A percentile compares a stretch with the other conserved stretches of the same genome.
These are phyloP conservation scores for Embiotoca jacksoni DNA, from an alignment of 2,113 vertebrate genomes.

Conservation along the genomic window DNA sequence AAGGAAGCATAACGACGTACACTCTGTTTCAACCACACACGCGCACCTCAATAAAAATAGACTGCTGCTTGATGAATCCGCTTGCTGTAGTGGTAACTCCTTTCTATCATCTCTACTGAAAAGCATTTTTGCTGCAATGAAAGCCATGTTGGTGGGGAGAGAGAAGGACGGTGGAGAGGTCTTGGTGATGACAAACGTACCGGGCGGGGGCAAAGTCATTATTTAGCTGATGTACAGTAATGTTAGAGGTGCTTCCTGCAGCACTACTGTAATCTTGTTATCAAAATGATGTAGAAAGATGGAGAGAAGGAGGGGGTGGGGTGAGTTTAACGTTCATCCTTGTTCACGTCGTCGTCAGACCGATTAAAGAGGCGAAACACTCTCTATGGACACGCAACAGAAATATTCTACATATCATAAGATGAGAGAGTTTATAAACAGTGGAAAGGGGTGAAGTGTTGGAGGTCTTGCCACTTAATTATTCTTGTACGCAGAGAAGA, in stretches of 20 bases:
- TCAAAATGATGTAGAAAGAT: neutral
- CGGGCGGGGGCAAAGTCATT: slow-evolving; percentile 41
- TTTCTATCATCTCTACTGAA: slow-evolving; percentile 26
- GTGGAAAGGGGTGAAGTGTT: neutral
- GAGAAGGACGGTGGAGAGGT: slow-evolving; percentile 2
- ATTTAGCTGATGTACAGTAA: slow-evolving; percentile 42
- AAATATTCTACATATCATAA: neutral
- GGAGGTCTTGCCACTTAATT: neutral
- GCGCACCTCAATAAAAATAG: slow-evolving; percentile 32
- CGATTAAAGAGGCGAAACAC: neutral
- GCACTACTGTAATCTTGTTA: neutral
- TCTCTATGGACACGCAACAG: neutral
- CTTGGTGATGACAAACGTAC: slow-evolving; percentile 11
- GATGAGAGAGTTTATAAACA: neutral
- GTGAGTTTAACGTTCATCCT: neutral
- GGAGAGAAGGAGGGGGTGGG: too few relatives aligned
- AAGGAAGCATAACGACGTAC: neutral
- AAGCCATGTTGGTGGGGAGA: neutral
- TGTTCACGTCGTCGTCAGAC: neutral
- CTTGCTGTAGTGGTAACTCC: neutral
- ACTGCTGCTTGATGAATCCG: too few relatives aligned
- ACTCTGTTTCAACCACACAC: slow-evolving; percentile 16
- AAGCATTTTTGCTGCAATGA: slow-evolving; percentile 24
- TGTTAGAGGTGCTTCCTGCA: slow-evolving; percentile 11
- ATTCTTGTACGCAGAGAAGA: neutral